phyloP scores from a whole-genome alignment of 2,888 invertebrate genomes.

The Ganaspis brasiliensis region DNA sequence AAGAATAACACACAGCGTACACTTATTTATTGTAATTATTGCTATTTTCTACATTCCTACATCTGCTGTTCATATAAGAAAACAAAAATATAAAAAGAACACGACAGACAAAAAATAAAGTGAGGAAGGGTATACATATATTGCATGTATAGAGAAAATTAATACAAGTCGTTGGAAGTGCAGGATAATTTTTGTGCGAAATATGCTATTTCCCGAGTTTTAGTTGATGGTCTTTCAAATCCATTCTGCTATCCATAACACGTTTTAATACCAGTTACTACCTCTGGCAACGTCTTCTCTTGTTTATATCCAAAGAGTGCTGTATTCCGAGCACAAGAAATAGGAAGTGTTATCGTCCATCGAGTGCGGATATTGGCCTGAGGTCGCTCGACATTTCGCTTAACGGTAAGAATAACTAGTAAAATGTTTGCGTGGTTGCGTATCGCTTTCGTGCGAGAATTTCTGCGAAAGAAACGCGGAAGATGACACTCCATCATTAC shows the following conservation, averaged over 20 bases:
- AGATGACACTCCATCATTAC: constrained; percentile 73
- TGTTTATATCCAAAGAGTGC: background rate
- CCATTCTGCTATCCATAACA: background rate
- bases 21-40: background rate
- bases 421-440: constrained; percentile 51
- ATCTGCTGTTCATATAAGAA: background rate
- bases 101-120: background rate
- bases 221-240: background rate
- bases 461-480: constrained; percentile 63
- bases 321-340: constrained; percentile 18
- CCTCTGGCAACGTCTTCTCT: background rate
- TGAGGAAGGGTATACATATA: background rate
- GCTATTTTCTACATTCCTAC: constrained; percentile 7
- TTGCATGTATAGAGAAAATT: constrained; percentile 14
- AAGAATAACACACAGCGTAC: background rate
- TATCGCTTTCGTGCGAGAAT: constrained; percentile 65
- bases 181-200: background rate
- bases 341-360: constrained; percentile 38
- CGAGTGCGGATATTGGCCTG: constrained; percentile 33
- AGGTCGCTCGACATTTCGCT: constrained; percentile 58
- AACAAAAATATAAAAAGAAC: background rate
- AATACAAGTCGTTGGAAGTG: background rate
- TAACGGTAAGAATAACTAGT: constrained; percentile 71
- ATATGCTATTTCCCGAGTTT: background rate
- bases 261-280: constrained; percentile 2